phyloP scores from a whole-genome alignment of 2,888 invertebrate genomes.

The Aphidius colemani region DNA sequence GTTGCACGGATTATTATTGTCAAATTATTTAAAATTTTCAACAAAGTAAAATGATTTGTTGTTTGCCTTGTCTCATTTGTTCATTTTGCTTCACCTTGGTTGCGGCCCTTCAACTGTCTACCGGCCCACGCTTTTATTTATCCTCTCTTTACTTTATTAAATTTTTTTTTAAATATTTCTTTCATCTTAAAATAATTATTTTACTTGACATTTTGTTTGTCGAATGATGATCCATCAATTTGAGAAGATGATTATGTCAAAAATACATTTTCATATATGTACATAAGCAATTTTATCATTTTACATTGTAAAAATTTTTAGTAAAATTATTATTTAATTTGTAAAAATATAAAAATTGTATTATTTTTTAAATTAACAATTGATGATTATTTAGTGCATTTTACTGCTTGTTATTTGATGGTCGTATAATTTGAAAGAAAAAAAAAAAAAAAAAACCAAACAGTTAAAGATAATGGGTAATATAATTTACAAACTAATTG shows the following conservation, averaged over 20 bases:
- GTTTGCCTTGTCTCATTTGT: conserved; percentile 8
- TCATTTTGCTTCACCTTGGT: conserved; percentile 56
- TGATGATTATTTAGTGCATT: no score
- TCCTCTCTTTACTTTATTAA: conserved; percentile 33
- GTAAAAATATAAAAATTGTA: no score
- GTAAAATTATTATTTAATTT: no score
- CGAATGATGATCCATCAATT: not conserved
- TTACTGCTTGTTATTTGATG: no score
- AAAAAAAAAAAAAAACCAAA: no score
- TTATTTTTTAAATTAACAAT: no score
- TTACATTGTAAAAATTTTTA: no score
- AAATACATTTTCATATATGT: no score
- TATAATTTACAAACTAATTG: conserved; percentile 14
- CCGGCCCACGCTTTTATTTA: conserved; percentile 51
- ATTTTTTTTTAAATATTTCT: conserved; percentile 27
- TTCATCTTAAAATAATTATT: conserved; percentile 14
- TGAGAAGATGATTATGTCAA: not conserved
- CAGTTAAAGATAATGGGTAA: not conserved
- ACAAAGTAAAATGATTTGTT: not conserved
- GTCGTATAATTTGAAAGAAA: no score
- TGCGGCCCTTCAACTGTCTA: conserved; percentile 61
- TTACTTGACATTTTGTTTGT: not conserved
- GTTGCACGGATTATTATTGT: no score
- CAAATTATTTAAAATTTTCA: no score
- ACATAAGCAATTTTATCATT: no score